A percentile compares a stretch with the other conserved stretches of the same genome.
These are phyloP conservation scores for Indicator indicator DNA, from an alignment of 2,113 vertebrate species.

Conservation along the genomic window DNA sequence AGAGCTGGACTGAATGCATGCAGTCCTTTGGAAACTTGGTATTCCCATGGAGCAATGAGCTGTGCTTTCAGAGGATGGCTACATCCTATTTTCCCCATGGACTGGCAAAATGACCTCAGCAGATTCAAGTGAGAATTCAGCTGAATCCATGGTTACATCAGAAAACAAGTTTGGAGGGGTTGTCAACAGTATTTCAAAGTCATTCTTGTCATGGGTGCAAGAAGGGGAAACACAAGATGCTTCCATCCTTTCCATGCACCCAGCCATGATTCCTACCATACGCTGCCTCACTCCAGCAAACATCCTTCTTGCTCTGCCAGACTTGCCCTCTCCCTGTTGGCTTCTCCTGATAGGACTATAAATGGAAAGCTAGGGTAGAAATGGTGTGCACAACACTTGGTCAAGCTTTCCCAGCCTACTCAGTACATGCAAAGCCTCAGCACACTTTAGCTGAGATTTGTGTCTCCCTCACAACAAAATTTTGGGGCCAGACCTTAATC, in stretches of 20 bases:
- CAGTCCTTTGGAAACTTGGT: neutral
- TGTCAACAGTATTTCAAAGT: neutral
- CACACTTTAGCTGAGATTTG: neutral
- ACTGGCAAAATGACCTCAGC: neutral
- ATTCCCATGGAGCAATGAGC: neutral
- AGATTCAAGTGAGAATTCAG: neutral
- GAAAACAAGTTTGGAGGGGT: neutral
- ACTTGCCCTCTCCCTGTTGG: no score
- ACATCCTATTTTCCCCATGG: rapidly evolving
- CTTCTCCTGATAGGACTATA: neutral
- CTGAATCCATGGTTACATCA: neutral
- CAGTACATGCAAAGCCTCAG: neutral
- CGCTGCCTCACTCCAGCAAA: neutral
- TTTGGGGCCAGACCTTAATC: neutral
- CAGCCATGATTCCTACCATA: neutral
- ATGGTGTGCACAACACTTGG: rapidly evolving
- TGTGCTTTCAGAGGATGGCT: neutral
- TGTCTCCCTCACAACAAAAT: neutral
- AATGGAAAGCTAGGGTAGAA: neutral
- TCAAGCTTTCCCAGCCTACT: neutral
- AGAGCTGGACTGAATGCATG: neutral
- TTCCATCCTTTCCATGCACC: rapidly evolving
- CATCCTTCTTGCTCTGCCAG: neutral
- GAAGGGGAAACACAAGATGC: neutral
- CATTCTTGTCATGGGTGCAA: neutral